Base-by-base conservation (phyloP, 2,113 vertebrate genomes). In the Etia nguti region DNA sequence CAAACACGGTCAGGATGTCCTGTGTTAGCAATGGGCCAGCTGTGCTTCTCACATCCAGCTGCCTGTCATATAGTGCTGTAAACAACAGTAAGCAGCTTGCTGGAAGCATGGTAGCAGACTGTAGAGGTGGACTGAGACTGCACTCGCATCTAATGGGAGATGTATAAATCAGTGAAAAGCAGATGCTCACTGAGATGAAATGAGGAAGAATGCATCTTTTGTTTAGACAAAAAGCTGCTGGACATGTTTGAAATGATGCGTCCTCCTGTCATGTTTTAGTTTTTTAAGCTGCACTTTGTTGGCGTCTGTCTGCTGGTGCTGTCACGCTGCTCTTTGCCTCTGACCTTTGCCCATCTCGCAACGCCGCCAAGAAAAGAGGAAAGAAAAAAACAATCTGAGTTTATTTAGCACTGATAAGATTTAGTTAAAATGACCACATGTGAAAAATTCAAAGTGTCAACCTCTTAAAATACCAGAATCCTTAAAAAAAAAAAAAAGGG, bases 1-100 rank as follows among this genome's bases (percentile, higher is more conserved):
- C 83, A 94, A 93, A 93, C 85, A 93, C 77, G 50, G 82, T 86
- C 70, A 60, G 88, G 31, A 82, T 81, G 83, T 55, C 86, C 65
- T 81, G 85, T 59, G 81, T 82, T 84, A 81, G 83, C 80, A 83
- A 46, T 11, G 57, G 26, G n/a, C 60, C 83, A 41, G 56, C 56
- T 83, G 70, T 88, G 79, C 87, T 85, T 80, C 82, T 81, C 79
- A 87, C 89, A 62, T 89, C 81, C 88, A 90, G 89, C 94, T 92
- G 85, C 85, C 65, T 89, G 89, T 93, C 90, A 91, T 80, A 81
- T 38, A 91, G 86, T 52, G 62, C 54, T 92, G 81, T 87, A 88
- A 95, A 92, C 57, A 68, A 81, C 84, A 84, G 86, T 92, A 89
- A 90, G 91, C 89, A 83, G 85, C 29, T 38, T 31, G 48, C 65